Evolutionary conservation across 2,113 vertebrate genomes (phyloP).

Genomic region (Benitochromis conjunctus): DNA sequence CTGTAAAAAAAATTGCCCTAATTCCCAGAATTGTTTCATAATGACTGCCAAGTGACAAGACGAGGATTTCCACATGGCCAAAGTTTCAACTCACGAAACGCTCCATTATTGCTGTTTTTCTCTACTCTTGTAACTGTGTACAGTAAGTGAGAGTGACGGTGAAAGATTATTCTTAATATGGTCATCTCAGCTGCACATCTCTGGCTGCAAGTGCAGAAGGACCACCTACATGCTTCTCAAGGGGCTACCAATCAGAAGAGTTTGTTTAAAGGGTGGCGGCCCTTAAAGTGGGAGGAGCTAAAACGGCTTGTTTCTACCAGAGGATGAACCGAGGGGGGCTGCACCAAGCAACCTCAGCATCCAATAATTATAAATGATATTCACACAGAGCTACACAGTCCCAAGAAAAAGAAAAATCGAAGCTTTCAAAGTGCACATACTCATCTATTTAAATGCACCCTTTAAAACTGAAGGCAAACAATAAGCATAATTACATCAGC

Average conservation of each 20-base stretch:
- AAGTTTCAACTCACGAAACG: accelerated
- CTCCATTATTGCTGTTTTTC: neutral
- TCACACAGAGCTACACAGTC: neutral
- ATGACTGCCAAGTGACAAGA: neutral
- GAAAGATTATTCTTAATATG: neutral
- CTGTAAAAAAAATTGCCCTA: neutral
- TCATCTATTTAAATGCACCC: neutral
- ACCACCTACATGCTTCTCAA: neutral
- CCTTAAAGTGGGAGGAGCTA: neutral
- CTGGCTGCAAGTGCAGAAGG: neutral
- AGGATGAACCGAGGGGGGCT: neutral
- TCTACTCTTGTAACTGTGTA: neutral
- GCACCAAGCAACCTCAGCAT: neutral
- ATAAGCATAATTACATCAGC: neutral
- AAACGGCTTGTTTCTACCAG: neutral
- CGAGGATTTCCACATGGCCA: accelerated
- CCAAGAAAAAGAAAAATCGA: neutral
- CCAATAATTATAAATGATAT: neutral
- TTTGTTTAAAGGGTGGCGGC: neutral
- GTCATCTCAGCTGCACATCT: neutral
- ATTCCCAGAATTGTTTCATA: accelerated
- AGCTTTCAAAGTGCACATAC: neutral
- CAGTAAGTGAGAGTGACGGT: neutral
- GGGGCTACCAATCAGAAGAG: neutral
- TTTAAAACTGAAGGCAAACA: neutral